Percentiles rank a stretch among this genome's conserved stretches.
phyloP scores from a whole-genome alignment of 2,113 vertebrate species.

The Chrysemys picta region DNA sequence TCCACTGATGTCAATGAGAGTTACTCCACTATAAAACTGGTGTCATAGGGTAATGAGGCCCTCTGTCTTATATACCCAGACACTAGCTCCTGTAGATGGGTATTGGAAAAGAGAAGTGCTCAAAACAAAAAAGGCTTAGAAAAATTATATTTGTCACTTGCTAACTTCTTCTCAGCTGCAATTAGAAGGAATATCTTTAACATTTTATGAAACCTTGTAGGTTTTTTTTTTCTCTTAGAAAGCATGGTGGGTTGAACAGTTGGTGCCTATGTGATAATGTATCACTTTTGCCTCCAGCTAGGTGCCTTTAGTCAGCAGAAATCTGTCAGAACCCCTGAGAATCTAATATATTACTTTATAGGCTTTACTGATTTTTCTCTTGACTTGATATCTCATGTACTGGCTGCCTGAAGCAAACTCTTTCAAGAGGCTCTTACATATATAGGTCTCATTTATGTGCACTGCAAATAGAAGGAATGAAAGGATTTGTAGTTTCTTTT shows the following conservation, averaged over 20 bases:
- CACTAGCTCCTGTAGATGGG: neutral
- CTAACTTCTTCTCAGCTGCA: neutral
- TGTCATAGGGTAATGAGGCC: neutral
- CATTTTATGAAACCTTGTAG: neutral
- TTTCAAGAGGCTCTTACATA: neutral
- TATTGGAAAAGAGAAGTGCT: conserved; percentile 4
- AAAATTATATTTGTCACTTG: conserved; percentile 26
- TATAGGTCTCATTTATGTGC: neutral
- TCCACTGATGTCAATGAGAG: neutral
- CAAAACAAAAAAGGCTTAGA: neutral
- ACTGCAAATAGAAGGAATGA: neutral
- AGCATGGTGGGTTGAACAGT: neutral
- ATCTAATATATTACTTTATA: neutral
- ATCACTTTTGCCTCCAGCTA: neutral
- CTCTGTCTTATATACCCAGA: neutral
- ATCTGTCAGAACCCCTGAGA: neutral
- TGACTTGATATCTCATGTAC: neutral
- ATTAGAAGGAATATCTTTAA: conserved; percentile 19
- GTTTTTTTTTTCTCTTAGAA: neutral
- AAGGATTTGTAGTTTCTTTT: neutral
- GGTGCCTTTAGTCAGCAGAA: conserved; percentile 23
- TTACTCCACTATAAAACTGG: conserved; percentile 1
- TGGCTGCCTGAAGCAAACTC: conserved; percentile 17
- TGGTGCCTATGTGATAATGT: conserved; percentile 9
- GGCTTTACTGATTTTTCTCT: conserved; percentile 17